These are phyloP conservation scores for Oreochromis grahami DNA, from an alignment of 2,797 vertebrate species.

Conservation along the genomic window DNA sequence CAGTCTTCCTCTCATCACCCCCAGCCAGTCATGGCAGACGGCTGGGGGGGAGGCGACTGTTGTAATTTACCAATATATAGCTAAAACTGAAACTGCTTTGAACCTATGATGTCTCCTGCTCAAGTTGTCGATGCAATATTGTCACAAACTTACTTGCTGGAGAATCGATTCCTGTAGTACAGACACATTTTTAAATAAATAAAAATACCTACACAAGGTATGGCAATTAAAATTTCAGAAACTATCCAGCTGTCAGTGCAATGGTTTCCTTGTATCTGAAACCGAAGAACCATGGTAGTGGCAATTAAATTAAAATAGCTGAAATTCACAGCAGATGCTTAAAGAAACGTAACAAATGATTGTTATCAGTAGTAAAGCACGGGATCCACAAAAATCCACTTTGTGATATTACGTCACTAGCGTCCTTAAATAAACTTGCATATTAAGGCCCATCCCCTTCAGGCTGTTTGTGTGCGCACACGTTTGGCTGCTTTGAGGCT, in stretches of 20 bases:
- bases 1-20: background rate
- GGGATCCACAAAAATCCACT: background rate
- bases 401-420: background rate
- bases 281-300: background rate
- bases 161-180: background rate
- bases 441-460: background rate
- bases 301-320: background rate
- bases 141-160: background rate
- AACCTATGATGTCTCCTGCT: background rate
- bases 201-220: background rate
- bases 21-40: background rate
- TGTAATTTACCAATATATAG: background rate
- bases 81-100: background rate
- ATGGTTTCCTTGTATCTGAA: background rate
- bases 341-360: background rate
- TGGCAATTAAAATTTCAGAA: background rate
- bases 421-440: background rate
- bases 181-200: background rate
- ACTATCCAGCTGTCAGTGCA: background rate
- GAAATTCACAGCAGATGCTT: background rate
- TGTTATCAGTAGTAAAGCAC: background rate
- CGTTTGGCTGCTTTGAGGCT: slow-evolving; percentile 26
- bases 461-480: slow-evolving; percentile 9
- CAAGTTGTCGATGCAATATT: background rate
- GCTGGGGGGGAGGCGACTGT: too few species aligned